Evolutionary conservation across 1,140 invertebrate genomes (phyloP), one percentile per base, ranked within the genome.

Genomic region (Cotesia glomerata): DNA sequence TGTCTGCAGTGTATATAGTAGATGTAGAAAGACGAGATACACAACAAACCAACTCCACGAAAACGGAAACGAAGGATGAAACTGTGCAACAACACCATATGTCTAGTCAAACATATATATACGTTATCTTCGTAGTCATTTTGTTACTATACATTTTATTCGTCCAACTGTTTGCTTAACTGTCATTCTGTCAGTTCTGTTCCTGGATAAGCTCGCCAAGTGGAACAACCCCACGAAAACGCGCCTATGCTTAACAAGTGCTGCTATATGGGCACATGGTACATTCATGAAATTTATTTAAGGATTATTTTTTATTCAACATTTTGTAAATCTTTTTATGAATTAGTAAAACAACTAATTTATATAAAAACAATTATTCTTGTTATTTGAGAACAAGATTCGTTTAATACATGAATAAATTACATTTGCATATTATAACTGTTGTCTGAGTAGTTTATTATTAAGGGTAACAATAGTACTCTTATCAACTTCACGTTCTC

Each of bases 11-110:
- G 5, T 65, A n/a, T 39, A 59, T 56, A 13, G 52, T 56, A 7
- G 7, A 56, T 0, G 36, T 35, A 54, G 35, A 56, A 14, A 69
- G 26, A 66, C 51, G 56, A 59, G 52, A 64, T 32, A 45, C 39
- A 45, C 39, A 49, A 74, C 64, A 45, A n/a, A 62, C 54, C 32
- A 18, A 14, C 18, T 61, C 64, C 67, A 75, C 76, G 77, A 75
- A 79, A 80, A 76, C 75, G 79, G 74, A 80, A 80, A 76, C 73
- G 74, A 73, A 77, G 74, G 72, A 77, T 76, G 77, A 75, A 77
- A 71, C 76, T 79, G 70, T 74, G 59, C 69, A 52, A 14, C 39
- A 62, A 64, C 62, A 51, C 64, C 62, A 75, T 71, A 73, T 61
- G 75, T 64, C 73, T 26, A 26, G 26, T 26, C 26, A 26, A 26